Evolutionary conservation across 2,113 vertebrate genomes (phyloP).

Genomic region (Psittacara wagleri): DNA sequence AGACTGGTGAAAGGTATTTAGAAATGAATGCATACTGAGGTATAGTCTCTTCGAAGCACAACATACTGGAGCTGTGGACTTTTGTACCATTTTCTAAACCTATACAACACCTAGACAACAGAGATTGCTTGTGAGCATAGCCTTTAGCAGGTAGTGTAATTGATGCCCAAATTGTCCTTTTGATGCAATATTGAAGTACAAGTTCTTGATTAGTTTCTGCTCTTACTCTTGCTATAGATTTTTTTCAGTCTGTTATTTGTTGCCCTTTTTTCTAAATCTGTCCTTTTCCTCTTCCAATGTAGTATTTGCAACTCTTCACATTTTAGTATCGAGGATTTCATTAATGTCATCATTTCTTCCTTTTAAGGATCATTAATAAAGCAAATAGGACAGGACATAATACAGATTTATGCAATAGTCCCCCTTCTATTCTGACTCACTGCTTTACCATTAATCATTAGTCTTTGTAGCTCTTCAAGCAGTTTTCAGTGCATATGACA

Average conservation of each 20-base stretch:
- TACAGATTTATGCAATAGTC: conserved; percentile 1
- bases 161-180: not conserved
- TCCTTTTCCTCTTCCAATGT: not conserved
- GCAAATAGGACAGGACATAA: conserved; percentile 1
- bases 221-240: not conserved
- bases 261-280: not conserved
- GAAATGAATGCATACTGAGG: not conserved
- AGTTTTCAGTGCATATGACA: not conserved
- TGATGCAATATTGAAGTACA: not conserved
- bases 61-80: not conserved
- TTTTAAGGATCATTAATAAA: conserved; percentile 29
- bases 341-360: not conserved
- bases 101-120: not conserved
- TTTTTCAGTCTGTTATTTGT: not conserved
- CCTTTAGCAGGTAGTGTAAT: not conserved
- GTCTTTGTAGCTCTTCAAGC: not conserved
- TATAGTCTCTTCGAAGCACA: not conserved
- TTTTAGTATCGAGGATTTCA: not conserved
- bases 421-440: not conserved
- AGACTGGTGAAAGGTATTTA: not conserved
- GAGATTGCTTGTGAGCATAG: not conserved
- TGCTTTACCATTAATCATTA: not conserved
- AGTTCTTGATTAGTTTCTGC: not conserved
- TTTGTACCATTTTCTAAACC: not conserved
- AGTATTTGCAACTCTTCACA: not conserved